Percentiles rank a stretch among this genome's conserved stretches.
These are phyloP conservation scores for Leptopilina drosophilae DNA, from an alignment of 2,888 invertebrate genomes.

Conservation along the genomic window DNA sequence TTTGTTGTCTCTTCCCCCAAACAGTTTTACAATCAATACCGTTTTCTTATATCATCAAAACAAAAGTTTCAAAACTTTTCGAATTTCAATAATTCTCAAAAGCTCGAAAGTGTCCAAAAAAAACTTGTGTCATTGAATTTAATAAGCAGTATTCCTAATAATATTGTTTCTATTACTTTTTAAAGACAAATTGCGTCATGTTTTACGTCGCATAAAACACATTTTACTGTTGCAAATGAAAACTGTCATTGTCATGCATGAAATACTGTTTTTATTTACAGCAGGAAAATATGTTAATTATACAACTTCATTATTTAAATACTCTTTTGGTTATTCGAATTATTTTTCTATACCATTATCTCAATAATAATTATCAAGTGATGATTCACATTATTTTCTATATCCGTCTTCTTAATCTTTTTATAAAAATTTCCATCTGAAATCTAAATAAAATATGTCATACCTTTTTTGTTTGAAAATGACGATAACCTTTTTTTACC, in stretches of 20 bases:
- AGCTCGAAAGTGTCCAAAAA: not conserved
- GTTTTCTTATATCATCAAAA: no score
- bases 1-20: no score
- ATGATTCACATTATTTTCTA: no score
- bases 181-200: constrained; percentile 3
- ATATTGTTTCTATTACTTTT: constrained; percentile 9
- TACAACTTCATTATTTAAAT: constrained; percentile 1
- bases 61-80: no score
- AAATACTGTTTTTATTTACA: constrained; percentile 9
- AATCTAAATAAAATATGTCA: no score
- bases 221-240: constrained; percentile 13
- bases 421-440: no score
- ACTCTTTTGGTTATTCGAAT: not conserved
- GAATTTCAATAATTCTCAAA: not conserved
- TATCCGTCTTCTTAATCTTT: no score
- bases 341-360: not conserved
- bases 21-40: no score
- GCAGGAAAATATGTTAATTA: not conserved
- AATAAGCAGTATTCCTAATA: constrained; percentile 1
- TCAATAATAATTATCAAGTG: no score
- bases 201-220: constrained; percentile 9
- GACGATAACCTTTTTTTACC: no score
- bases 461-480: no score
- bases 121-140: not conserved
- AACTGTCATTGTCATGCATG: constrained; percentile 13